phyloP scores from a whole-genome alignment of 2,797 vertebrate genomes.

The Melanotaenia pygmaea region DNA sequence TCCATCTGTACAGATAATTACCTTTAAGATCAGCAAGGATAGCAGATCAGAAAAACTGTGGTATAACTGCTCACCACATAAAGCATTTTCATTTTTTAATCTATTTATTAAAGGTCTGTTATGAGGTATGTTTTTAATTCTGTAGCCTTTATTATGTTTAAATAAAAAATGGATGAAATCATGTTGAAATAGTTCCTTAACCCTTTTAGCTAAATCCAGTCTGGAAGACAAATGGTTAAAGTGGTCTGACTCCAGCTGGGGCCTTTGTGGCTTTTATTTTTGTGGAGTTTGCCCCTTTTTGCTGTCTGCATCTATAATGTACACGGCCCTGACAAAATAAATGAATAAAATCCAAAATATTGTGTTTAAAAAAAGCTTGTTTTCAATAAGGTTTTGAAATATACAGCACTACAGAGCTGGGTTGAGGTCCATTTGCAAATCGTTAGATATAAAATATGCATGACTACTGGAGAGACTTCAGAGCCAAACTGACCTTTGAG shows the following conservation, averaged over 20 bases:
- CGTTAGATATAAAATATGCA: neutral
- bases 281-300: neutral
- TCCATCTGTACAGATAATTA: conserved; percentile 83
- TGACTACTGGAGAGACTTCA: neutral
- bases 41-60: conserved; percentile 8
- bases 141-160: neutral
- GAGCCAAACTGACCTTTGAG: conserved; percentile 71
- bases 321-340: neutral
- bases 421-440: neutral
- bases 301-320: neutral
- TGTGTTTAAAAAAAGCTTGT: neutral
- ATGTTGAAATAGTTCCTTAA: neutral
- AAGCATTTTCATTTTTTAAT: neutral
- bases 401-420: neutral
- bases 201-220: neutral
- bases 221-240: neutral
- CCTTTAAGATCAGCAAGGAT: conserved; percentile 66
- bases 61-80: neutral
- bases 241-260: neutral
- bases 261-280: neutral
- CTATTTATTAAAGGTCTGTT: neutral
- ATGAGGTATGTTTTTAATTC: neutral
- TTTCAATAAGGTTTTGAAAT: neutral
- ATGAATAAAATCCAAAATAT: neutral
- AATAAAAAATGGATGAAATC: neutral